Base-by-base conservation (phyloP, 2,113 vertebrate species). In the Xyliphius kryptos region DNA sequence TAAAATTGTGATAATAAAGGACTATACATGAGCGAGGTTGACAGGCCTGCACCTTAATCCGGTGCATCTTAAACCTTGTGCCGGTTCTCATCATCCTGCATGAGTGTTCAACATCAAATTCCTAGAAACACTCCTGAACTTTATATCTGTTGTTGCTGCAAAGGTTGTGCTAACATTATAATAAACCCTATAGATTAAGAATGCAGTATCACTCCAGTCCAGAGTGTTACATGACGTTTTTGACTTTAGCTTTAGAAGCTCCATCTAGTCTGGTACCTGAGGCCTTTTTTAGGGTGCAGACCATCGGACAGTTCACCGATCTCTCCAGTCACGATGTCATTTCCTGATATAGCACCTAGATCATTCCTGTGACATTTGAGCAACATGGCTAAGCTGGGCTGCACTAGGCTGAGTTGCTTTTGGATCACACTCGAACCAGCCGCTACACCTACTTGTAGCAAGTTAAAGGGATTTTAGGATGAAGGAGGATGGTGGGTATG, bases 351-450 rank as follows among this genome's bases (percentile, higher is more conserved):
- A 86, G 85, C 76, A 74, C 72, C 26, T 63, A 56, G 77, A 80
- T 85, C 70, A 40, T 76, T 76, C 79, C 73, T 66, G 79, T 84
- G 84, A 86, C 83, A 86, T 85, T 71, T 79, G 82, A 86, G 81
- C 75, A 82, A 83, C 81, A 75, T 38, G 49, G 79, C 87, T 89
- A 88, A 89, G 83, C 82, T 84, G 86, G 87, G 86, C 80, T 11
- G 79, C 78, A 80, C 79, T 73, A 12, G 57, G 70, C 46, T 80
- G 71, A 55, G 62, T 55, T 63, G 65, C 55, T 44, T 41, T 64
- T 60, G 44, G 13, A 46, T 21, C 21, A 20, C 16, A 61, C 56
- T 47, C 44, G 47, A n/a, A 58, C 71, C 59, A 46, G 51, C 76
- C 16, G n/a, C 32, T 68, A 63, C 62, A 57, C 54, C 69, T 73